Percentiles rank a stretch among this genome's conserved stretches.
phyloP scores from a whole-genome alignment of 1,140 invertebrate genomes.

The Battus philenor region DNA sequence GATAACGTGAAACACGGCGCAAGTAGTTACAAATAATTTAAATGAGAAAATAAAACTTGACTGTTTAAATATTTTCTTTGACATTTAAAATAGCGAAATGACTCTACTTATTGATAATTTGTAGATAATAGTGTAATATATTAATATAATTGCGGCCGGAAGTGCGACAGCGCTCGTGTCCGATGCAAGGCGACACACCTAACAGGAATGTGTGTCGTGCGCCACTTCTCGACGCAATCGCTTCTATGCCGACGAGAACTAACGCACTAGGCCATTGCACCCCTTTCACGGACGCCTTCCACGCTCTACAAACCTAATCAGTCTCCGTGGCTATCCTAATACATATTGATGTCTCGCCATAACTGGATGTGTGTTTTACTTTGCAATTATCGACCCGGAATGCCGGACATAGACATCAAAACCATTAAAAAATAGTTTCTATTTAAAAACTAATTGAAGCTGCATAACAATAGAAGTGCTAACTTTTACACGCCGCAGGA shows the following conservation, averaged over 20 bases:
- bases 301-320: conserved; percentile 67
- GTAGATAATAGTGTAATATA: conserved; percentile 15
- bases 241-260: conserved; percentile 36
- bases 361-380: background rate
- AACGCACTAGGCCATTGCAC: conserved; percentile 65
- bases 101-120: conserved; percentile 8
- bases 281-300: conserved; percentile 65
- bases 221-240: conserved; percentile 46
- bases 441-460: no score
- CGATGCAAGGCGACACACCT: conserved; percentile 52
- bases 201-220: conserved; percentile 62
- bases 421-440: no score
- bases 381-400: conserved; percentile 5
- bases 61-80: no score
- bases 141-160: conserved; percentile 39
- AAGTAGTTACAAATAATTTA: no score
- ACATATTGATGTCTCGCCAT: conserved; percentile 34
- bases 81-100: background rate
- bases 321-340: conserved; percentile 43
- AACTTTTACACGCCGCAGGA: conserved; percentile 39
- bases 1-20: no score
- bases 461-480: no score
- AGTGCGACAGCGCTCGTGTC: conserved; percentile 47
- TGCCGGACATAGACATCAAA: conserved; percentile 20
- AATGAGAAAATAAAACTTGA: no score